Base-by-base conservation (phyloP, 2,113 vertebrate genomes). In the Cavia porcellus region DNA sequence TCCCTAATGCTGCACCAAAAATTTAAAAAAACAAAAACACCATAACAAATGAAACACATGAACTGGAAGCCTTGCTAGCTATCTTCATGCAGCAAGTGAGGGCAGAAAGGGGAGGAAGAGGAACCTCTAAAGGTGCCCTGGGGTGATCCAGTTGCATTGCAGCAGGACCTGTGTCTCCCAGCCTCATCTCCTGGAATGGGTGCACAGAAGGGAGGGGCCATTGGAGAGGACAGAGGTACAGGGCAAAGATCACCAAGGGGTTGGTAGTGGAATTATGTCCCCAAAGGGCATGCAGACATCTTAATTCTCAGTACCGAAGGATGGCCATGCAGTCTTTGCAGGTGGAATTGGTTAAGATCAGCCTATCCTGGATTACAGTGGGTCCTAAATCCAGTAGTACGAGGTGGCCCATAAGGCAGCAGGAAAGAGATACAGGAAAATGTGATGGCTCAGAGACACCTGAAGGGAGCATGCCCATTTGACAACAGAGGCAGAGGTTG, bases 391-490 rank as follows among this genome's bases (percentile, higher is more conserved):
- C 61, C 47, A 20, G 1, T 14, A 1, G 7, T 17, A 2, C 12
- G 14, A 13, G 14, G 25, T 9, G 6, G 8, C 24, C 70, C 38
- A 0, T 61, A 4, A 47, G 50, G 52, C 1, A 28, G 13, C 2
- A 5, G 19, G 8, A 35, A 59, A 38, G 38, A n/a, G 17, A 50
- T 2, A 10, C 5, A 47, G 25, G 42, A 62, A 15, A 11, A 12
- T 0, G 25, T n/a, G 47, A 57, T 4, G 1, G 25, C 74, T 38
- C 20, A n/a, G 70, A n/a, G 19, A 55, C n/a, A 47, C 25, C 5
- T 4, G 0, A 17, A 68, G 38, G 38, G 14, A 24, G 70, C 87
- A 45, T 1, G 0, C 28, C 59, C 50, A 0, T 0, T 7, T 25
- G n/a, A 12, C 38, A 42, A 3, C 30, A 10, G 42, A 28, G 30